Evolutionary conservation across 2,113 vertebrate species (phyloP), one percentile per base, ranked within the genome.

Genomic region (Ciconia stormi): DNA sequence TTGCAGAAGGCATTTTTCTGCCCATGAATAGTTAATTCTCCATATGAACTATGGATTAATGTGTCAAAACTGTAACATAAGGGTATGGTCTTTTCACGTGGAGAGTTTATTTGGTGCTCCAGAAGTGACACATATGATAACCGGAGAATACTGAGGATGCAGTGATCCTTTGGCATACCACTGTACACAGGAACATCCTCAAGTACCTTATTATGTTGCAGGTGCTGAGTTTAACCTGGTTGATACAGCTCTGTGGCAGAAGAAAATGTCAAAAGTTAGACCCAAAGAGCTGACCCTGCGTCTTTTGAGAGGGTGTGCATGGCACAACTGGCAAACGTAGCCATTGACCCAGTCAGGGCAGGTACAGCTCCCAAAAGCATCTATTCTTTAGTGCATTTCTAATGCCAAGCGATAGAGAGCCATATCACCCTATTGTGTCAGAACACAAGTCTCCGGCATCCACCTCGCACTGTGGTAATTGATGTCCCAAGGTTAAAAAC

Each of bases 51-150:
- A 9, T 17, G 20, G 16, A 59, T 25, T 65, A 49, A 36, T 25
- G 5, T 30, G 16, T 69, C 36, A 36, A 63, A 65, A 46, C 11
- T 55, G 25, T 89, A 71, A 49, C 32, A 59, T 7, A 56, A 42
- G 4, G 1, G 2, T 36, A 38, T 59, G 4, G 0, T 49, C 7
- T 87, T 72, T 85, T 79, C 49, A 49, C 5, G 1, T 16, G 13
- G 27, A 78, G 6, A 61, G 13, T 36, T 34, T 90, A 7, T 62
- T 30, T 25, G 26, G 5, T 3, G 7, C 62, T 73, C 22, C n/a
- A 56, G 52, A 73, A 73, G 7, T 16, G 36, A 50, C 12, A 63
- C 6, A 15, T 42, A 11, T 26, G 16, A 55, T 56, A 78, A 84
- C 29, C 1, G 2, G 29, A 44, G 21, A 91, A 78, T 23, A 38